phyloP scores from a whole-genome alignment of 2,888 invertebrate species.

The Galerucella nymphaeae region DNA sequence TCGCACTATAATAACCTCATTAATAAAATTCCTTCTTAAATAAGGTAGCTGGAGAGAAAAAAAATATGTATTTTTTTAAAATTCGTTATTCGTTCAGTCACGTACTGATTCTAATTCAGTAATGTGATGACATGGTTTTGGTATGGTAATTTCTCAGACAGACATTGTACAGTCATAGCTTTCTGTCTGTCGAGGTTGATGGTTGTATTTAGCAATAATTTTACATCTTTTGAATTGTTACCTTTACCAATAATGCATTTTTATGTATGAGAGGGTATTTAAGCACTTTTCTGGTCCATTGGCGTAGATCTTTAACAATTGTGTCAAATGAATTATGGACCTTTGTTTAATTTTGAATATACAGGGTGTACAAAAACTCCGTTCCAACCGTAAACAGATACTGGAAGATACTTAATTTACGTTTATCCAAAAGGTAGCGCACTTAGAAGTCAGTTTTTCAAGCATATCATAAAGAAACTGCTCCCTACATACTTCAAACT shows the following conservation, averaged over 20 bases:
- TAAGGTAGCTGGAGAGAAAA: conserved; percentile 25
- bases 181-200: conserved; percentile 1
- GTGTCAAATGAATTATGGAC: too few species aligned
- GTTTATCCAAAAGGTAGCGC: too few species aligned
- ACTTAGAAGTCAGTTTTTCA: too few species aligned
- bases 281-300: too few species aligned
- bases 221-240: background rate
- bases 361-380: too few species aligned
- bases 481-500: too few species aligned
- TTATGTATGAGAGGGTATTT: too few species aligned
- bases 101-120: conserved; percentile 33
- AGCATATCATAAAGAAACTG: too few species aligned
- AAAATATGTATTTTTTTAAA: conserved; percentile 14
- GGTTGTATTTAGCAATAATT: background rate
- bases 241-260: background rate
- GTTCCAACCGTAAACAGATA: too few species aligned
- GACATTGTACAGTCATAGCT: conserved; percentile 2
- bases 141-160: conserved; percentile 15
- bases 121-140: conserved; percentile 26
- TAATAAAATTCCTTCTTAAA: conserved; percentile 33
- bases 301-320: too few species aligned
- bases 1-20: conserved; percentile 29
- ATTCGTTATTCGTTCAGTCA: conserved; percentile 23
- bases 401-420: too few species aligned
- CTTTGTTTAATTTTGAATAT: too few species aligned